Evolutionary conservation across 2,888 invertebrate species (phyloP).

Genomic region (Tachina fera): DNA sequence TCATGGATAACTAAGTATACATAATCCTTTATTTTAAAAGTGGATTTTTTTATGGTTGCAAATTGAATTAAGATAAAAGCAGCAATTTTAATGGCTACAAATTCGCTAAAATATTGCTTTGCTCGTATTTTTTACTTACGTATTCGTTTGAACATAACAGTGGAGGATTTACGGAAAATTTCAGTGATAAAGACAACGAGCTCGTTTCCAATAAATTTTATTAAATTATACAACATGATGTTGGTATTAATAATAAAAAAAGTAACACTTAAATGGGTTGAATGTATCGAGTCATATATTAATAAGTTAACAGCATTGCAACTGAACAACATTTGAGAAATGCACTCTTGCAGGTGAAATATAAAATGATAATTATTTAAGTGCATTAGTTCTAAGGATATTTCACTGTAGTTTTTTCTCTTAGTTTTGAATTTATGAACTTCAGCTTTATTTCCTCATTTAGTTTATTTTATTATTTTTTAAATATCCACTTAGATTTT

Average conservation of each 20-base stretch:
- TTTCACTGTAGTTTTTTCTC: too few species aligned
- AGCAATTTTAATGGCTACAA: conserved; percentile 19
- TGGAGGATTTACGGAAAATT: conserved; percentile 16
- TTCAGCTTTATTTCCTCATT: too few species aligned
- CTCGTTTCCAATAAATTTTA: conserved; percentile 10
- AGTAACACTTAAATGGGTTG: too few species aligned
- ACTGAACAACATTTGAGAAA: too few species aligned
- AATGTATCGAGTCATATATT: too few species aligned
- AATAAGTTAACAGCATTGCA: too few species aligned
- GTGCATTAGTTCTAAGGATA: too few species aligned
- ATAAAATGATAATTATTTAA: too few species aligned
- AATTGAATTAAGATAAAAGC: conserved; percentile 63
- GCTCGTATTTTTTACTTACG: conserved; percentile 8
- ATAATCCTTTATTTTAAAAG: conserved; percentile 67
- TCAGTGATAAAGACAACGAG: background rate
- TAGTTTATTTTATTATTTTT: too few species aligned
- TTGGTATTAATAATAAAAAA: background rate
- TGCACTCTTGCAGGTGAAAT: too few species aligned
- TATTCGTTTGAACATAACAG: background rate
- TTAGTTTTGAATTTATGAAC: too few species aligned
- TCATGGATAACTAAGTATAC: conserved; percentile 51
- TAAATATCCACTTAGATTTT: too few species aligned
- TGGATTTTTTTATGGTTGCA: conserved; percentile 60
- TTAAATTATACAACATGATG: background rate
- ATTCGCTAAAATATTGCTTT: conserved; percentile 39